A percentile compares a stretch with the other conserved stretches of the same genome.
These are phyloP conservation scores for Mesocricetus auratus DNA, from an alignment of 2,113 vertebrate genomes.

Conservation along the genomic window DNA sequence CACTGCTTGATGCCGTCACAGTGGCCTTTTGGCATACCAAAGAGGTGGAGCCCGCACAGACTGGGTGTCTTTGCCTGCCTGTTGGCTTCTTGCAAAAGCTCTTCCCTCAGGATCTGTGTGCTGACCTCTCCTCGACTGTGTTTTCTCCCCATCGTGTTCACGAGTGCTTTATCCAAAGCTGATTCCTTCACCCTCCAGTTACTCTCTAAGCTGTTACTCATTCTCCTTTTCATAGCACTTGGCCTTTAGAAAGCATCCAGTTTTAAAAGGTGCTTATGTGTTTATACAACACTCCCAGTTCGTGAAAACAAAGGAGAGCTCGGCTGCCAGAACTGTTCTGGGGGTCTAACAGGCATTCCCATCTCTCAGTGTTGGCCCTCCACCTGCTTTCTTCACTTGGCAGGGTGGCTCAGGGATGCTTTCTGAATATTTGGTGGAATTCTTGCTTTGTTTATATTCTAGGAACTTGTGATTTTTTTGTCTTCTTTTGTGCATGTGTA, in stretches of 20 bases:
- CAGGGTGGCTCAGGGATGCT: background rate
- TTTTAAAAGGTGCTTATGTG: background rate
- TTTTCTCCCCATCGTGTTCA: background rate
- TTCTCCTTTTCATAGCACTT: background rate
- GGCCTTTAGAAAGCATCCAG: background rate
- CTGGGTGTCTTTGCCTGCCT: background rate
- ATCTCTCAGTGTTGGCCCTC: background rate
- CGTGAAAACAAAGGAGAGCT: background rate
- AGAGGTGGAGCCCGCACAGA: background rate
- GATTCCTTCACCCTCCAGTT: background rate
- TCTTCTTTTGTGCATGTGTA: background rate
- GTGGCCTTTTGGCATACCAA: background rate
- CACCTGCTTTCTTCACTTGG: background rate
- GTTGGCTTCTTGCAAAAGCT: background rate
- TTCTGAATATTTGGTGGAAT: slow-evolving; percentile 13
- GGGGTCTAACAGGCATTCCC: background rate
- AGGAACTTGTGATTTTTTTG: slow-evolving; percentile 41
- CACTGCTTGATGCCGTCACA: background rate
- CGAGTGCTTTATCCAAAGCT: background rate
- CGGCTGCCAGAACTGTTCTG: background rate
- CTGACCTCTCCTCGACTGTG: background rate
- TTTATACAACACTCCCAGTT: background rate
- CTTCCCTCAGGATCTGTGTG: background rate
- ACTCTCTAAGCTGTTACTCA: background rate
- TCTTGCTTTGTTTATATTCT: slow-evolving; percentile 59